A percentile compares a stretch with the other conserved stretches of the same genome.
Evolutionary conservation across 2,888 invertebrate species (phyloP).

Genomic region (Pachymerium ferrugineum): DNA sequence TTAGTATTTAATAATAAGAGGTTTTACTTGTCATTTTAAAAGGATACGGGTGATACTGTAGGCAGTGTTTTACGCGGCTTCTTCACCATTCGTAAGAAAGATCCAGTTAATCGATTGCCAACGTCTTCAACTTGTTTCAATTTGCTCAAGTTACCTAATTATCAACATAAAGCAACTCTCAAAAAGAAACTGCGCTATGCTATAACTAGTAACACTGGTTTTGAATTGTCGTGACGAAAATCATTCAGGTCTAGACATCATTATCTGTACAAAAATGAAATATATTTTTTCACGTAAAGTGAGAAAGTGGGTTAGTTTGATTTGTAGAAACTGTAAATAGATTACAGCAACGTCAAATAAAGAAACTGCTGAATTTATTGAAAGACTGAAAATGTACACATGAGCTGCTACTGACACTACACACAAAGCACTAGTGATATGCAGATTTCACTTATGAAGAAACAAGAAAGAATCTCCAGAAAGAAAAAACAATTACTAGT

Average conservation of each 20-base stretch:
- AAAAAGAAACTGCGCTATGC: slow-evolving; percentile 95
- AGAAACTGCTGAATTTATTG: slow-evolving; percentile 10
- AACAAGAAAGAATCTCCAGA: not conserved
- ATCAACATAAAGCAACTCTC: slow-evolving; percentile 89
- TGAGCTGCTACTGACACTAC: slow-evolving; percentile 10
- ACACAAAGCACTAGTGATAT: slow-evolving; percentile 27
- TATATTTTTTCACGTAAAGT: not conserved
- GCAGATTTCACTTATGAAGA: not conserved
- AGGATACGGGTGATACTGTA: slow-evolving; percentile 56
- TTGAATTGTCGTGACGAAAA: slow-evolving; percentile 77
- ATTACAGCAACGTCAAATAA: slow-evolving; percentile 30
- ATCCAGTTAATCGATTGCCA: slow-evolving; percentile 89
- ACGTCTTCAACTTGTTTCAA: slow-evolving; percentile 99
- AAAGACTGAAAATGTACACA: slow-evolving; percentile 27
- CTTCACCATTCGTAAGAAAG: slow-evolving; percentile 92
- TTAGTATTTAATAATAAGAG: not conserved
- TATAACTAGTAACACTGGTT: slow-evolving; percentile 95
- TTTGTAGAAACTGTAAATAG: not conserved
- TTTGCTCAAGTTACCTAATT: slow-evolving; percentile 94
- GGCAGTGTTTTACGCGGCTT: slow-evolving; percentile 91
- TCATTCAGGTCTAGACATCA: not conserved
- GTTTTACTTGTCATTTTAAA: slow-evolving; percentile 35
- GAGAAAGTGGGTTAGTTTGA: not conserved
- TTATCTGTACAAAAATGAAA: not conserved
- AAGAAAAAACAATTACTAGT: slow-evolving; percentile 7